Base-by-base conservation (phyloP, 1,140 invertebrate genomes). In the Rhagoletis pomonella region DNA sequence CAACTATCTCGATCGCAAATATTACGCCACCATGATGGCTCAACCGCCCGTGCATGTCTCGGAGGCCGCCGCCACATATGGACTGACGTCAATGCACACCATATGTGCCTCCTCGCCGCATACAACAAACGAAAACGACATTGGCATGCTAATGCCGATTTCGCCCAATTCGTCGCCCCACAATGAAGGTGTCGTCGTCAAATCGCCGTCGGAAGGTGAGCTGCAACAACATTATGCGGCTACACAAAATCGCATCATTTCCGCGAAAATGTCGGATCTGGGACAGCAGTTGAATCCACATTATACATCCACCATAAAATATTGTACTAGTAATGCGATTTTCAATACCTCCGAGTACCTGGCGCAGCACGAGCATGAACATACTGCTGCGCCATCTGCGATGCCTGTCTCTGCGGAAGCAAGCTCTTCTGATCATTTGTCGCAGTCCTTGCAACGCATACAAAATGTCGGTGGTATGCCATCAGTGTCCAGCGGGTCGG, bases 221-320 rank as follows among this genome's bases (percentile, higher is more conserved):
- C 81, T 92, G 89, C 90, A 90, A 42, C 92, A 91, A 42, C 92
- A 91, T 47, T 86, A 88, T 81, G 73, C 17, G 6, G 17, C 50
- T 17, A 29, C 73, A 58, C 47, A 81, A 29, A 91, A 87, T 85
- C 88, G 3, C 60, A 17, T 87, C 10, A 87, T 87, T n/a, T 12
- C 86, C 4, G 19, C 87, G 10, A 87, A 85, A 67, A 50, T 81
- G 69, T 59, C 65, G 12, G 90, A 91, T 42, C 69, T 92, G 55
- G 77, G 69, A 14, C 47, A 59, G 5, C 64, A 81, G 50, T 39
- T 87, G 39, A 91, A 91, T 88, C 90, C 92, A 81, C 90, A 92
- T 73, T 91, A 92, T 19, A 85, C 92, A 0, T 92, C 92, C 44
- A 93, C 92, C 17, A 93, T 93, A 6, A 93, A 92, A 87, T 93